Base-by-base conservation (phyloP, 2,113 vertebrate genomes). In the Andinoacara biseriatus region DNA sequence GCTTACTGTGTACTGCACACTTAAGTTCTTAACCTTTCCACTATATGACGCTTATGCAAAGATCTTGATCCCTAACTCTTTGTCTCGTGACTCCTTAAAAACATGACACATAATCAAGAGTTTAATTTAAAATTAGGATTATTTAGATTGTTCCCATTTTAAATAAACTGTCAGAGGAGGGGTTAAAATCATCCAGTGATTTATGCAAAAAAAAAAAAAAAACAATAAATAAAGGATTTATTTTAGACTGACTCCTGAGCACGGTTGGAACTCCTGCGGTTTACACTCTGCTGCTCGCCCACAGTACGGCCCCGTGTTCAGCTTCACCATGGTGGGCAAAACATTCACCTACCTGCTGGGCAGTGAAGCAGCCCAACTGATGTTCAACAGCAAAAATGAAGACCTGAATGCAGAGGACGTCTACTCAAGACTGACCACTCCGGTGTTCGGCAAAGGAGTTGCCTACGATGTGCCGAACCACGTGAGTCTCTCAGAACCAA, bases 301-400 rank as follows among this genome's bases (percentile, higher is more conserved):
- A 22, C 91, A 99, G 98, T 99, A 99, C 52, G 98, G 98, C 10
- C 97, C 98, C 0, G 97, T 99, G 35, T 98, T 99, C 95, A 99
- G 98, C 83, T 99, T 99, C 89, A 99, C 98, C 14, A 99, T 99
- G 98, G 96, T 98, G 92, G 98, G 98, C 13, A 98, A 97, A 87
- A 99, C 97, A 0, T 99, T 99, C 92, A 99, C 98, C 0, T 99
- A 99, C 88, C 94, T 99, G 31, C 86, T 99, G 93, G 98, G 98
- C 6, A 99, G 97, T 3, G 97, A 99, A n/a, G 97, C 98, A 1
- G 97, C 98, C 7, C 95, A 97, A 0, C 93, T 99, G 10, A 94
- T 99, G 60, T 99, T 99, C 94, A 99, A 99, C 77, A 99, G 98
- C 81, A 99, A 97, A 89, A 99, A 99, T 0, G 98, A 99, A 31